These are phyloP conservation scores for Calyptommatus sinebrachiatus DNA, from an alignment of 2,113 vertebrate genomes.

Conservation along the genomic window DNA sequence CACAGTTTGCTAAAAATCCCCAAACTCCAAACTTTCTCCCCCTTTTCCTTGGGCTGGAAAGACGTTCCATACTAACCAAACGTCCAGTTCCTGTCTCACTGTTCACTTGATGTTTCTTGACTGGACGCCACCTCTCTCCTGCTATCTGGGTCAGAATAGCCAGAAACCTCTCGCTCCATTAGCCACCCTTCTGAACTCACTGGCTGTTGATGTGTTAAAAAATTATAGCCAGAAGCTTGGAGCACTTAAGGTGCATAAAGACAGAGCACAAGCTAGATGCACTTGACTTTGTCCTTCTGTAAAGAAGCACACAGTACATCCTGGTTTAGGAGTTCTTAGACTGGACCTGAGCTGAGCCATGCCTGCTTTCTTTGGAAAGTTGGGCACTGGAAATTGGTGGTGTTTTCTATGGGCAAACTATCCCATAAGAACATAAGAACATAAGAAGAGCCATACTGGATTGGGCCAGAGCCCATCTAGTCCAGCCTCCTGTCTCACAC, in stretches of 20 bases:
- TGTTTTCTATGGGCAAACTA: no score
- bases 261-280: constrained; percentile 30
- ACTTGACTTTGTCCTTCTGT: neutral
- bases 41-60: no score
- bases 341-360: neutral
- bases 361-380: neutral
- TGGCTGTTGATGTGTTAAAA: constrained; percentile 42
- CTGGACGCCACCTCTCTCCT: neutral
- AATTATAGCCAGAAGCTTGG: constrained; percentile 35
- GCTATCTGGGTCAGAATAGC: neutral
- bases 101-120: no score
- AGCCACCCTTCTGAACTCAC: constrained; percentile 44
- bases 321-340: neutral
- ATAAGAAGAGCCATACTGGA: no score
- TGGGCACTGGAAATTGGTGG: no score
- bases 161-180: constrained; percentile 54
- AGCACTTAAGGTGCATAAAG: constrained; percentile 24
- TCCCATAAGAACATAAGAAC: no score
- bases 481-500: no score
- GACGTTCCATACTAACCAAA: no score
- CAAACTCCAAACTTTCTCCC: no score
- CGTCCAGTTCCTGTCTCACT: no score
- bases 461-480: no score
- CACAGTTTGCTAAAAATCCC: no score
- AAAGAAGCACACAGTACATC: neutral